Conservation (phyloP, 2,797 vertebrate genomes). For the Characodon lateralis region DNA sequence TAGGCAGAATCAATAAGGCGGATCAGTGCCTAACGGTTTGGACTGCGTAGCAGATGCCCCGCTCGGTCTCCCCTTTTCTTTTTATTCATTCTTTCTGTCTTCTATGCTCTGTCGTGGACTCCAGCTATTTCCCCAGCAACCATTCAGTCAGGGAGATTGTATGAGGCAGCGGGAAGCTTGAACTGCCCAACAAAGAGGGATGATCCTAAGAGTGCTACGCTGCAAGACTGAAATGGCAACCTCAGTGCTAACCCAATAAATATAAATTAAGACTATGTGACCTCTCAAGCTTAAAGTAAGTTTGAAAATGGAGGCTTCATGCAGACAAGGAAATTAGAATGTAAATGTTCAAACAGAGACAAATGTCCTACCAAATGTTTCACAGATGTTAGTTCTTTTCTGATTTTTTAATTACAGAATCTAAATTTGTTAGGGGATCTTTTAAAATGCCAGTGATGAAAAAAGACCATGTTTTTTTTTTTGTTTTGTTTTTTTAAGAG, state of each 20-base stretch:
- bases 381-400: constrained; percentile 20
- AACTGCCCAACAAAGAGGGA: constrained; percentile 24
- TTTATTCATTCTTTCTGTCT: constrained; percentile 28
- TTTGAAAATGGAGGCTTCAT: constrained; percentile 64
- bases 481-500: not conserved
- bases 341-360: constrained; percentile 50
- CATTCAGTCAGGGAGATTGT: constrained; percentile 14
- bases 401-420: constrained; percentile 17
- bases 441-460: not conserved
- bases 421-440: not conserved
- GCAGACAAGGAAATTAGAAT: constrained; percentile 72
- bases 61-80: constrained; percentile 16
- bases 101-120: constrained; percentile 41
- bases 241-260: constrained; percentile 77
- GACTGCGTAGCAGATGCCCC: constrained; percentile 57
- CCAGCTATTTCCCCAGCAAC: constrained; percentile 15
- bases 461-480: not conserved
- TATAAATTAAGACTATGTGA: constrained; percentile 78
- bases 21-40: constrained; percentile 68
- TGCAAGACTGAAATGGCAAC: constrained; percentile 62
- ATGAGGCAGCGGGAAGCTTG: constrained; percentile 14
- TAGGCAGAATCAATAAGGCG: constrained; percentile 76
- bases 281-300: constrained; percentile 71
- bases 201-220: constrained; percentile 39
- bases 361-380: constrained; percentile 21